phyloP scores from a whole-genome alignment of 2,888 invertebrate genomes.

The Drosophila percnosoma region DNA sequence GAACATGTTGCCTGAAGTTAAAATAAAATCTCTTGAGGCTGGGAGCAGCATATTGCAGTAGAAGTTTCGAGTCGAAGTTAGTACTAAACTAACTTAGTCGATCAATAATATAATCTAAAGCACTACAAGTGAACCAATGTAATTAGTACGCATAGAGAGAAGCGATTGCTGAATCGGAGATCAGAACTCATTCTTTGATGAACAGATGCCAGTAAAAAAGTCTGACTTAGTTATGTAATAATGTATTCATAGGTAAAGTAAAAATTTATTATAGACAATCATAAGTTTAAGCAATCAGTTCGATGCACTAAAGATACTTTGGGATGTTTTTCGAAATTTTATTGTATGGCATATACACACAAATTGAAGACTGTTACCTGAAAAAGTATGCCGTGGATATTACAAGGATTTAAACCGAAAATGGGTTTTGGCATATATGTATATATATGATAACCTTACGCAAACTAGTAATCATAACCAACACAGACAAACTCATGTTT shows the following conservation, averaged over 20 bases:
- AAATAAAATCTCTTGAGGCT: not conserved
- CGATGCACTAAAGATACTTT: not conserved
- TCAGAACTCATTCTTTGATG: not conserved
- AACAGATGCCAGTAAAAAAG: not conserved
- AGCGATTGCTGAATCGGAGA: not conserved
- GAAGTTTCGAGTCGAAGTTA: not conserved
- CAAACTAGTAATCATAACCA: no score
- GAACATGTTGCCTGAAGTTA: not conserved
- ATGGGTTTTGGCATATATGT: not conserved
- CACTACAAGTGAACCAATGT: not conserved
- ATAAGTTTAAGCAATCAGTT: not conserved
- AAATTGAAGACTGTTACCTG: not conserved
- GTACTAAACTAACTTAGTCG: no score
- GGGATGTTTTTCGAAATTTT: not conserved
- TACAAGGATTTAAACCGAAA: rapidly evolving
- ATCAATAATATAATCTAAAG: no score
- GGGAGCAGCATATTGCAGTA: not conserved
- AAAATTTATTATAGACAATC: not conserved
- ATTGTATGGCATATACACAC: not conserved
- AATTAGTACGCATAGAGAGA: not conserved
- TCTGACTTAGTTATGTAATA: not conserved
- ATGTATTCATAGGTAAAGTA: no score
- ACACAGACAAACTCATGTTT: no score
- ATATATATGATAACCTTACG: no score
- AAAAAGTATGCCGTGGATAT: not conserved